Conservation (phyloP, 2,797 vertebrate genomes). For the Gadopsis marmoratus region DNA sequence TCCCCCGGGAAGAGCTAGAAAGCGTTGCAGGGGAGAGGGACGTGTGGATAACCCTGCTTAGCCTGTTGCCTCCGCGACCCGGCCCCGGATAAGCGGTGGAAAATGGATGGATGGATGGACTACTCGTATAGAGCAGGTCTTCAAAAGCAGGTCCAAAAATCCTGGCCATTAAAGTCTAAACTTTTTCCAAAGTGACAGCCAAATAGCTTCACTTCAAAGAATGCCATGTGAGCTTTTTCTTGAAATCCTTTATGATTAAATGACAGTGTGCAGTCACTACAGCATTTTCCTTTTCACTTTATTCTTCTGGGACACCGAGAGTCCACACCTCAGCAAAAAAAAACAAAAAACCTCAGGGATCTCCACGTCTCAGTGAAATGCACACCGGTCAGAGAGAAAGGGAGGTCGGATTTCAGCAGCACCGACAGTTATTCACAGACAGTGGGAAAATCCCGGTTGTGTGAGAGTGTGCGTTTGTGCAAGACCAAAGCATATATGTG, state of each 20-base stretch:
- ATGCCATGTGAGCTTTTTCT: conserved; percentile 6
- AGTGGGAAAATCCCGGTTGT: conserved; percentile 19
- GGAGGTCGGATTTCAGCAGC: conserved; percentile 51
- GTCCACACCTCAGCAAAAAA: conserved; percentile 37
- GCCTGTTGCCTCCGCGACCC: too few species aligned
- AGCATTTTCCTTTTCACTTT: conserved; percentile 19
- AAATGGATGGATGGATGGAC: too few species aligned
- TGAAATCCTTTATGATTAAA: conserved; percentile 42
- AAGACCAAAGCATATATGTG: neutral
- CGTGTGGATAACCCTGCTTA: too few species aligned
- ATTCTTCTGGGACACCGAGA: conserved; percentile 19
- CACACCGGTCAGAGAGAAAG: conserved; percentile 36
- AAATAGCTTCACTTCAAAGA: conserved; percentile 14
- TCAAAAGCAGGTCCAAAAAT: neutral
- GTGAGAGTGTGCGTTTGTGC: conserved; percentile 23
- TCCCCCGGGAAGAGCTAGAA: too few species aligned
- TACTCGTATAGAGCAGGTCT: neutral
- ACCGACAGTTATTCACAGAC: conserved; percentile 46
- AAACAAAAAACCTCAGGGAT: conserved; percentile 20
- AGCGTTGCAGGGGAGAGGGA: too few species aligned
- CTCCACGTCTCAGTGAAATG: conserved; percentile 42
- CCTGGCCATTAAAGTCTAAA: neutral
- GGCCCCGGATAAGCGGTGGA: too few species aligned
- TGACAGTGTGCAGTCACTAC: conserved; percentile 5
- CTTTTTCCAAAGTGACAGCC: conserved; percentile 23